phyloP scores from a whole-genome alignment of 2,888 invertebrate species.

The Smittia sp. region DNA sequence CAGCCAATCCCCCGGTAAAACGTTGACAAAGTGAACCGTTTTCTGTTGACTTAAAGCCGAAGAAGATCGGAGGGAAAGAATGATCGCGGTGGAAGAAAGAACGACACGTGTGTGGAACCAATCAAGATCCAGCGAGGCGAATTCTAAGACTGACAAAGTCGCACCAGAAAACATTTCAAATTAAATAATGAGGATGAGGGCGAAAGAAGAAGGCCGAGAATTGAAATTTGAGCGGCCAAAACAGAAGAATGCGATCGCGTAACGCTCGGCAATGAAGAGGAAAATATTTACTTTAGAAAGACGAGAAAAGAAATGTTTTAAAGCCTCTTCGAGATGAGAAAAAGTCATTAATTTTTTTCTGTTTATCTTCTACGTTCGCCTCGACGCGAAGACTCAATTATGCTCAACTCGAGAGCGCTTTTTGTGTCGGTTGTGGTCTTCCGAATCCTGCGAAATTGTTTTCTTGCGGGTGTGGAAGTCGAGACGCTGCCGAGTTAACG shows the following conservation, averaged over 20 bases:
- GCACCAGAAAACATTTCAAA: not conserved
- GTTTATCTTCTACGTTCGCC: not conserved
- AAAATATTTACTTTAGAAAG: constrained; percentile 19
- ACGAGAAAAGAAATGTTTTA: constrained; percentile 15
- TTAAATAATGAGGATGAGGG: not conserved
- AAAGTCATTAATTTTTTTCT: constrained; percentile 7
- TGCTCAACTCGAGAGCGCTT: not conserved
- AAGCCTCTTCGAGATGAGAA: constrained; percentile 3
- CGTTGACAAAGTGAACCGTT: constrained; percentile 18
- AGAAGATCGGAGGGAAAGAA: not conserved
- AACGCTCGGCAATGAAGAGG: not conserved
- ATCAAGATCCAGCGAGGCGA: not conserved
- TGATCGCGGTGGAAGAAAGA: not conserved
- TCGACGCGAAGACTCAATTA: not conserved
- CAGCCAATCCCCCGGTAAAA: constrained; percentile 3
- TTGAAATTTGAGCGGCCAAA: constrained; percentile 1
- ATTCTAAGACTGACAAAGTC: constrained; percentile 10
- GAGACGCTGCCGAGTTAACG: not conserved
- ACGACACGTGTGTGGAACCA: constrained; percentile 24
- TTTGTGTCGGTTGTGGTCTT: not conserved
- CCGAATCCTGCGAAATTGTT: not conserved
- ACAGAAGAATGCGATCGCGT: constrained; percentile 10
- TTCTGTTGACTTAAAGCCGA: not conserved
- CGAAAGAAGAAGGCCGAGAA: not conserved
- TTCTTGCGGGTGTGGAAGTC: not conserved